Base-by-base conservation (phyloP, 2,113 vertebrate species). In the Psophia crepitans region DNA sequence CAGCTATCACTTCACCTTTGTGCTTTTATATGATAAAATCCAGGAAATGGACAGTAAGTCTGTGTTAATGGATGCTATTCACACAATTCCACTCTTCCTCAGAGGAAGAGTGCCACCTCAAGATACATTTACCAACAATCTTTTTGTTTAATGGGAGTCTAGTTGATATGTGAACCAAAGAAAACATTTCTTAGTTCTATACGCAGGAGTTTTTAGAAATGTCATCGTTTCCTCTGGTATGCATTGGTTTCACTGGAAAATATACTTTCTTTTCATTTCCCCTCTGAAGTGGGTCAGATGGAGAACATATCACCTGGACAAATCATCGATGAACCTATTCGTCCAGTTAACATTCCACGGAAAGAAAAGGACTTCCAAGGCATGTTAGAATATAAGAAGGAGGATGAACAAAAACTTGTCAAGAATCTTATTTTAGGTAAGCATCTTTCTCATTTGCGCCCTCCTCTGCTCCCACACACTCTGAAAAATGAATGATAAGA, bases 311-410 rank as follows among this genome's bases (percentile, higher is more conserved):
- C 99, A 43, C 99, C 99, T 15, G 99, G 99, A 79, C 99, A 99
- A 97, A 99, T 98, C 93, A 98, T 99, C n/a, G 99, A 99, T 2
- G 99, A 99, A 86, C 99, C 99, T 5, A 99, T 99, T 83, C 99
- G 99, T 87, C 99, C 99, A 2, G 99, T 99, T 75, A 99, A 99
- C 97, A 99, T 99, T 94, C 99, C 99, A n/a, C 98, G 99, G 92
- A 98, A 99, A 82, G 99, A 99, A 96, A 99, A 99, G 93, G 99
- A 99, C 94, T 99, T 99, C 98, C 99, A 99, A 88, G 99, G 99
- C 80, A 99, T 99, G 99, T 92, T 99, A 96, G 99, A 99, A 76
- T 99, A 99, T 95, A 99, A 99, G 98, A 99, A 99, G 97, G 99
- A 99, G 66, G 99, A 99, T 91, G 99, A 99, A 89, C 98, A 99